A percentile compares a stretch with the other conserved stretches of the same genome.
These are phyloP conservation scores for Sebastes vulpes DNA, from an alignment of 2,797 vertebrate species.

Conservation along the genomic window DNA sequence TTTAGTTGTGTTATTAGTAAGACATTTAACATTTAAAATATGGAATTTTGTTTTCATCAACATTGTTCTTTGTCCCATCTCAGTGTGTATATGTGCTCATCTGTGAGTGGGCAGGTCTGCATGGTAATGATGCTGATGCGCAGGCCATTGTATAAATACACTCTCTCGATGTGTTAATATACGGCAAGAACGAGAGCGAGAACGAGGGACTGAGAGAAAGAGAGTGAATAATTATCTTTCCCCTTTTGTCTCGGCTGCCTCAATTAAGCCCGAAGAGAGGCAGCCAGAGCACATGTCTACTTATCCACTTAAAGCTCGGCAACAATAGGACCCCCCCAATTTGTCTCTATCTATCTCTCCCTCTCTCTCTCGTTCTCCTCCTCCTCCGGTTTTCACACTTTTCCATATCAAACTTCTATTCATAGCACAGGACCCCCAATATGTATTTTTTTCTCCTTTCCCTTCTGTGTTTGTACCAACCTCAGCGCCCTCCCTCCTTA, in stretches of 20 bases:
- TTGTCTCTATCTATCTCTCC: conserved; percentile 32
- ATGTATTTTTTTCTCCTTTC: background rate
- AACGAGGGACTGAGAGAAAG: conserved; percentile 60
- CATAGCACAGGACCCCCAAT: conserved; percentile 33
- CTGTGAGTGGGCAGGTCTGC: conserved; percentile 37
- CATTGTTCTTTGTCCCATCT: conserved; percentile 45
- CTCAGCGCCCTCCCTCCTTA: background rate
- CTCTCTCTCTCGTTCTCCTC: background rate
- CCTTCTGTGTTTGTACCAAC: conserved; percentile 10
- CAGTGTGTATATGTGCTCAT: background rate
- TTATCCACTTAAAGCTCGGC: conserved; percentile 79
- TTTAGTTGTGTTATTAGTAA: background rate
- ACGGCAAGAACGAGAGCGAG: conserved; percentile 48
- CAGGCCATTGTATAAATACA: conserved; percentile 61
- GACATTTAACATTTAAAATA: background rate
- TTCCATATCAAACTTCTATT: conserved; percentile 62
- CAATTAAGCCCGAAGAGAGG: conserved; percentile 82
- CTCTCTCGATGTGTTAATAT: conserved; percentile 63
- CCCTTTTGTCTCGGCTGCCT: conserved; percentile 84
- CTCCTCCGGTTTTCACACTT: conserved; percentile 25
- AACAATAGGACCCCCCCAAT: conserved; percentile 77
- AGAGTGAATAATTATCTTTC: conserved; percentile 80
- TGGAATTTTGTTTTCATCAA: background rate
- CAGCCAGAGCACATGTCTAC: conserved; percentile 78
- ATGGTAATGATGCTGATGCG: conserved; percentile 56